These are phyloP conservation scores for Dipodomys stephensi DNA, from an alignment of 2,113 vertebrate species.

Conservation along the genomic window DNA sequence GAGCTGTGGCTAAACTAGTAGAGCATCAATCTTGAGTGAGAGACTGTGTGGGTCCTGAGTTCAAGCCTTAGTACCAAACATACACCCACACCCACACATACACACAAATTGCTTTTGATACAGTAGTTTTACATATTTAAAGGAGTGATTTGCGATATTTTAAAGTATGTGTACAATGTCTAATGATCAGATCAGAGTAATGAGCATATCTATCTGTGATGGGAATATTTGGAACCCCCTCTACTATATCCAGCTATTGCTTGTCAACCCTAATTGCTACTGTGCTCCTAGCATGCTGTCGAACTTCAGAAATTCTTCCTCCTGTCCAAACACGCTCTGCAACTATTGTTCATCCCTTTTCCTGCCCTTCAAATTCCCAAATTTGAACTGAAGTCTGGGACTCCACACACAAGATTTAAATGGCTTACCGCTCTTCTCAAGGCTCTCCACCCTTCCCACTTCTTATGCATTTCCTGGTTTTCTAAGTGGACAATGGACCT, in stretches of 20 bases:
- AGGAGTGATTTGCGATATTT: too few relatives aligned
- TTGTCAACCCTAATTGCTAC: not conserved
- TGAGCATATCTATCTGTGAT: not conserved
- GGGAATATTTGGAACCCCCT: not conserved
- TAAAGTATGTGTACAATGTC: too few relatives aligned
- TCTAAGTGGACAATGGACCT: not conserved
- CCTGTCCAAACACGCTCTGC: not conserved
- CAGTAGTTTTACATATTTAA: too few relatives aligned
- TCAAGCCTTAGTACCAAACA: too few relatives aligned
- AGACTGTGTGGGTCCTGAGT: too few relatives aligned
- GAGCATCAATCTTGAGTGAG: too few relatives aligned
- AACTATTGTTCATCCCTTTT: not conserved
- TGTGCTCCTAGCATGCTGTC: not conserved
- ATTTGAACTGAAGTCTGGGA: not conserved
- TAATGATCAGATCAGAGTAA: not conserved
- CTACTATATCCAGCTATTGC: not conserved
- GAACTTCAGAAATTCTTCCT: too few relatives aligned
- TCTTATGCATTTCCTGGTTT: not conserved
- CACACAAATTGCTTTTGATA: too few relatives aligned
- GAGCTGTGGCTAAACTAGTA: too few relatives aligned
- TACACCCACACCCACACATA: too few relatives aligned
- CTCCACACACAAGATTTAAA: not conserved
- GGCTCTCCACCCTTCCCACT: not conserved
- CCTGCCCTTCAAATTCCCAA: not conserved
- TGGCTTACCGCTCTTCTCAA: not conserved